Evolutionary conservation across 2,113 vertebrate species (phyloP).

Genomic region (Muntiacus muntjak): DNA sequence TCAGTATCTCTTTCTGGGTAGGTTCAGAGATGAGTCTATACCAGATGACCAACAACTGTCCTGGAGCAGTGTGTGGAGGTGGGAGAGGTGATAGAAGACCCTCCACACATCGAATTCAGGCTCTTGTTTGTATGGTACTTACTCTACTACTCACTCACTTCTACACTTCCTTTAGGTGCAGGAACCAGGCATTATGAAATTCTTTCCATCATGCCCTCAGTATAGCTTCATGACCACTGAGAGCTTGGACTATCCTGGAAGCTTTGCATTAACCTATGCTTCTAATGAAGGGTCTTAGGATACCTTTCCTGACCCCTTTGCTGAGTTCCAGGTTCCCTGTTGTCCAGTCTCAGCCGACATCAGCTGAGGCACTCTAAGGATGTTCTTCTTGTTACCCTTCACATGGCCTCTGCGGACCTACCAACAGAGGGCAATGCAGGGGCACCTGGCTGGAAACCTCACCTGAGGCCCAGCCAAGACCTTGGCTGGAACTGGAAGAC

Average conservation of each 20-base stretch:
- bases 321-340: not conserved
- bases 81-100: not conserved
- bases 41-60: not conserved
- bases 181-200: not conserved
- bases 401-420: no score
- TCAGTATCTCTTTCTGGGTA: not conserved
- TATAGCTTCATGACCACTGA: not conserved
- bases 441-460: not conserved
- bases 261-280: not conserved
- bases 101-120: not conserved
- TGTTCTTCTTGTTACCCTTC: not conserved
- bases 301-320: not conserved
- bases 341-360: not conserved
- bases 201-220: not conserved
- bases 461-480: not conserved
- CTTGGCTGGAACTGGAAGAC: not conserved
- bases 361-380: accelerated
- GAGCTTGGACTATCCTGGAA: not conserved
- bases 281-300: not conserved
- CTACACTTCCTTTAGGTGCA: not conserved
- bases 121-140: not conserved
- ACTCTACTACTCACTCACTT: not conserved
- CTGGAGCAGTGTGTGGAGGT: not conserved
- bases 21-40: not conserved
- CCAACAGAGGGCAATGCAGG: not conserved